A percentile compares a stretch with the other conserved stretches of the same genome.
Evolutionary conservation across 2,797 vertebrate species (phyloP).

Genomic region (Masticophis lateralis): DNA sequence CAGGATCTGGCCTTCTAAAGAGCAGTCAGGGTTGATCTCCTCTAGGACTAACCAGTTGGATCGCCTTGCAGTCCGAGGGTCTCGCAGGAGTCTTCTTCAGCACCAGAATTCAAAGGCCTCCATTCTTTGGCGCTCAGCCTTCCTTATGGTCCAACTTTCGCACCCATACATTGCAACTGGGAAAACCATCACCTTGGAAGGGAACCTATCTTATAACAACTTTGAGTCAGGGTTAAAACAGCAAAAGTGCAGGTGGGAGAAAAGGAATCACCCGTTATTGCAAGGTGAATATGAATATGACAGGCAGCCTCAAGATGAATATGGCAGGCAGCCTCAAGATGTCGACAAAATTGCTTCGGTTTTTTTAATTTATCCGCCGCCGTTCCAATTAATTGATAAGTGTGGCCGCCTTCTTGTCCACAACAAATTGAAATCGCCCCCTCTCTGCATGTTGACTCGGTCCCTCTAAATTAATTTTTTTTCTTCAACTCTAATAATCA

Average conservation of each 20-base stretch:
- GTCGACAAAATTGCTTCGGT: background rate
- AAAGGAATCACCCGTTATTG: background rate
- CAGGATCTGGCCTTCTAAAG: too few species aligned
- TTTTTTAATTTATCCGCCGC: slow-evolving; percentile 6
- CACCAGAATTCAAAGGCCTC: too few species aligned
- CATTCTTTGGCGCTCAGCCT: too few species aligned
- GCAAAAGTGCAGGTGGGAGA: background rate
- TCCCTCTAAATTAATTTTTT: slow-evolving; percentile 61
- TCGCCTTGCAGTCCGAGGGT: too few species aligned
- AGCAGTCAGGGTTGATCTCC: too few species aligned
- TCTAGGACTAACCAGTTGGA: too few species aligned
- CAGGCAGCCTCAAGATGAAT: background rate
- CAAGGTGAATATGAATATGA: background rate
- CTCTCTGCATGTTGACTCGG: slow-evolving; percentile 57
- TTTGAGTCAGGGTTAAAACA: background rate
- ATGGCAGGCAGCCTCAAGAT: background rate
- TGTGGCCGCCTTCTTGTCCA: background rate
- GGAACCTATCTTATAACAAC: background rate
- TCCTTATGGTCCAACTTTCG: too few species aligned
- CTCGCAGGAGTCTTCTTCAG: too few species aligned
- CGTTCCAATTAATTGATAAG: slow-evolving; percentile 24
- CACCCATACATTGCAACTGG: too few species aligned
- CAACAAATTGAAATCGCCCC: slow-evolving; percentile 41
- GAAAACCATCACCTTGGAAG: too few species aligned
- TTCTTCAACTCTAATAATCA: slow-evolving; percentile 72